Evolutionary conservation across 1,140 invertebrate genomes (phyloP), one percentile per base, ranked within the genome.

Genomic region (Scaptomyza pallida): DNA sequence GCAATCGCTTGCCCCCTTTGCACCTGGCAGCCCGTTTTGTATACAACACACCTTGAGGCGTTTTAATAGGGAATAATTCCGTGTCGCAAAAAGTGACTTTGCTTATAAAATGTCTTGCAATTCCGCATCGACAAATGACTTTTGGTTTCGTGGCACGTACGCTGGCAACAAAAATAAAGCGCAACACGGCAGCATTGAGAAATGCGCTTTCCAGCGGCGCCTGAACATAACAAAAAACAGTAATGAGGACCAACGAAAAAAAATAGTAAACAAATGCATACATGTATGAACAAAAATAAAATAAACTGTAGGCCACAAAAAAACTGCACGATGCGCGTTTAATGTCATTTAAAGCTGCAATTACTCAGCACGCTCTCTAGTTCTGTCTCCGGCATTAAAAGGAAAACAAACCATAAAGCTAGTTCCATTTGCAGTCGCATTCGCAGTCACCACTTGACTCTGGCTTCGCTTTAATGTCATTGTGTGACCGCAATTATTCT

Each of bases 261-360:
- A 37, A n/a, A 35, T 12, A 35, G 33, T 10, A 35, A 64, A 56
- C 43, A 23, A 23, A 2, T 13, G 15, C 35, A 57, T 43, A 73
- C 62, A 63, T 72, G 62, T 57, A 63, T 68, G 59, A 68, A 68
- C 44, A 56, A n/a, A n/a, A 72, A 67, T 60, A 48, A n/a, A 59
- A 68, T 62, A 35, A 48, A 72, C 63, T 60, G 40, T 30, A 54
- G 37, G 51, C 48, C 41, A 65, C 26, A 50, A 78, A 65, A 6
- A 50, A 78, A 82, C 75, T 72, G 59, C 75, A 82, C 76, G 75
- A 77, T 71, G 65, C 81, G 83, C 81, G 81, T 75, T 86, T 78
- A 86, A 86, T 88, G 82, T 78, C 82, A 88, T 86, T 86, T 86
- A 86, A 86, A 86, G 75, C 71, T 73, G 78, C 82, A 86, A 86